Conservation (phyloP, 2,888 invertebrate genomes). For the Dolichomitus sp. region DNA sequence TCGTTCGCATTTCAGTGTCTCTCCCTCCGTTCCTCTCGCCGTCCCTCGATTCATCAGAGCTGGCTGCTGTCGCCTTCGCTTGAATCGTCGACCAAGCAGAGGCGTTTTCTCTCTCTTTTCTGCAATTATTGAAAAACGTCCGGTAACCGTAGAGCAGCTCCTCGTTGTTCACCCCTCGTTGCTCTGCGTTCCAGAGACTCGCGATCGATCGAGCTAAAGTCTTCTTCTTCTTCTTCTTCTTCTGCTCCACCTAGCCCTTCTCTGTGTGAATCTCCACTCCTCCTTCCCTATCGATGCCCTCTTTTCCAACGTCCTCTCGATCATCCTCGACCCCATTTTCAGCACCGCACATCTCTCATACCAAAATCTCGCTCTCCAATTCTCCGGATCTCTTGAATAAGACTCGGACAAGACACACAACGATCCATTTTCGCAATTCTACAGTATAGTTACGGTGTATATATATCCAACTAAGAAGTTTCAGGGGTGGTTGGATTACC, state of each 20-base stretch:
- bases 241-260: neutral
- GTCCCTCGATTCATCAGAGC: conserved; percentile 55
- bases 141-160: neutral
- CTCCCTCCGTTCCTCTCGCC: neutral
- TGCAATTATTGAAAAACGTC: conserved; percentile 43
- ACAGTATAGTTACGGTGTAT: conserved; percentile 6
- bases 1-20: conserved; percentile 50
- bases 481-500: conserved; percentile 9
- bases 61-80: conserved; percentile 32
- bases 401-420: conserved; percentile 11
- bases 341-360: conserved; percentile 16
- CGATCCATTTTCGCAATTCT: neutral
- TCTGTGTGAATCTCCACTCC: conserved; percentile 2
- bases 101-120: conserved; percentile 29
- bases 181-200: conserved; percentile 31
- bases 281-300: neutral
- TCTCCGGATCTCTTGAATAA: neutral
- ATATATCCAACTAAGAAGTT: conserved; percentile 22
- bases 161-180: conserved; percentile 8
- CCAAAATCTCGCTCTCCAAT: conserved; percentile 19
- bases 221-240: neutral
- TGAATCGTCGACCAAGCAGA: conserved; percentile 39
- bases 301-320: conserved; percentile 1
- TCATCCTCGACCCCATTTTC: conserved; percentile 55
- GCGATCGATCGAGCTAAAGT: conserved; percentile 57